Percentiles rank a stretch among this genome's conserved stretches.
Conservation (phyloP, 1,140 invertebrate genomes). For the Glossosoma conforme region DNA sequence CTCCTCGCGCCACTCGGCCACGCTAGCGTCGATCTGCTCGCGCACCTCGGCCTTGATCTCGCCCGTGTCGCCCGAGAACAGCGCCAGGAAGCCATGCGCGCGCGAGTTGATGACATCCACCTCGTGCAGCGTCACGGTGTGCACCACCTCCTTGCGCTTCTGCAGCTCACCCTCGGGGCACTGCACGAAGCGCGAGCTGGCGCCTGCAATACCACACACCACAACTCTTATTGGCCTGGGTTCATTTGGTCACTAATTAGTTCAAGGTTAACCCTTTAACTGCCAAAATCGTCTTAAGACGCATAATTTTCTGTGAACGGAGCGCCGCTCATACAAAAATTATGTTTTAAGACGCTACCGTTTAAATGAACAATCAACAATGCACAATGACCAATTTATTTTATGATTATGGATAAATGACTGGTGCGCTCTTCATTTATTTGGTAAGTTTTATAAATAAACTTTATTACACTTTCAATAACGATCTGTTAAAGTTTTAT, state of each 20-base stretch:
- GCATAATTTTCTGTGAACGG: too few species aligned
- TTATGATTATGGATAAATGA: too few species aligned
- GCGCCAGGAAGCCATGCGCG: slow-evolving; percentile 93
- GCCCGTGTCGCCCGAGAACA: slow-evolving; percentile 98
- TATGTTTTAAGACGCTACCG: too few species aligned
- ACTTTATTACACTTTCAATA: too few species aligned
- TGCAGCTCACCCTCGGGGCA: slow-evolving; percentile 98
- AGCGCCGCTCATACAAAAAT: too few species aligned
- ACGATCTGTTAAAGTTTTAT: background rate
- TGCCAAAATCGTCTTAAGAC: background rate
- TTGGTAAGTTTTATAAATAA: too few species aligned
- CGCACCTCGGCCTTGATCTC: slow-evolving; percentile 98
- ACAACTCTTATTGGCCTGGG: too few species aligned
- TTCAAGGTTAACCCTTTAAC: too few species aligned
- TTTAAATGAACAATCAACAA: too few species aligned
- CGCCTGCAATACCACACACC: slow-evolving; percentile 47
- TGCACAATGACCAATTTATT: too few species aligned
- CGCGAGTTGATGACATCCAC: slow-evolving; percentile 97
- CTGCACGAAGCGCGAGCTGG: slow-evolving; percentile 92
- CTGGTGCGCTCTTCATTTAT: too few species aligned
- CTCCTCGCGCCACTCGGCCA: slow-evolving; percentile 98
- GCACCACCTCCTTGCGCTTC: slow-evolving; percentile 98
- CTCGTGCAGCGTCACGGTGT: slow-evolving; percentile 97
- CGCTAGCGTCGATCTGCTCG: slow-evolving; percentile 98
- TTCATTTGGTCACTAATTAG: too few species aligned